Conservation (phyloP, 1,140 invertebrate species). For the Spodoptera frugiperda region DNA sequence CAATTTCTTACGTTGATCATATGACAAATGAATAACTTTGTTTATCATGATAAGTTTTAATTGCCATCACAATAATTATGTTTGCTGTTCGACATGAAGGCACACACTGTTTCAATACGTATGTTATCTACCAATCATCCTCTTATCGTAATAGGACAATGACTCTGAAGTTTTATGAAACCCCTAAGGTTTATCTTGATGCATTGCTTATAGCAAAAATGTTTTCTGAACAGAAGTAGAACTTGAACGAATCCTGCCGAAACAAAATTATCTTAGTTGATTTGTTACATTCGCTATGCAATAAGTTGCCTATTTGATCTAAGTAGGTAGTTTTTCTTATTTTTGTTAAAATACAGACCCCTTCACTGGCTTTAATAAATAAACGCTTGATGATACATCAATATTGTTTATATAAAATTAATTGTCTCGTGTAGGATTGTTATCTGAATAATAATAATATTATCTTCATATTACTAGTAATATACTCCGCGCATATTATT, state of each 20-base stretch:
- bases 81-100: constrained; percentile 41
- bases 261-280: too few relatives aligned
- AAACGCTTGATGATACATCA: too few relatives aligned
- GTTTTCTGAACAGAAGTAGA: constrained; percentile 4
- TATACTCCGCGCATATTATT: too few relatives aligned
- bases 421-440: too few relatives aligned
- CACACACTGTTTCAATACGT: constrained; percentile 34
- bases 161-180: constrained; percentile 45
- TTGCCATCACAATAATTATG: constrained; percentile 45
- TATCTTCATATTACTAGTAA: too few relatives aligned
- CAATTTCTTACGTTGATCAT: constrained; percentile 25
- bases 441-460: too few relatives aligned
- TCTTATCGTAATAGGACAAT: constrained; percentile 48
- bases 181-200: constrained; percentile 34
- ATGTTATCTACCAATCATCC: constrained; percentile 45
- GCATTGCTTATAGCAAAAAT: constrained; percentile 3
- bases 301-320: too few relatives aligned
- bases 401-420: too few relatives aligned
- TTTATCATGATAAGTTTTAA: constrained; percentile 46
- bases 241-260: background rate
- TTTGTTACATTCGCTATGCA: too few relatives aligned
- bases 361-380: background rate
- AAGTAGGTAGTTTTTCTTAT: too few relatives aligned
- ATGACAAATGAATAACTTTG: constrained; percentile 26
- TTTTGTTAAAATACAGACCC: background rate